A percentile compares a stretch with the other conserved stretches of the same genome.
Evolutionary conservation across 2,113 vertebrate species (phyloP).

Genomic region (Ceyx cyanopectus): DNA sequence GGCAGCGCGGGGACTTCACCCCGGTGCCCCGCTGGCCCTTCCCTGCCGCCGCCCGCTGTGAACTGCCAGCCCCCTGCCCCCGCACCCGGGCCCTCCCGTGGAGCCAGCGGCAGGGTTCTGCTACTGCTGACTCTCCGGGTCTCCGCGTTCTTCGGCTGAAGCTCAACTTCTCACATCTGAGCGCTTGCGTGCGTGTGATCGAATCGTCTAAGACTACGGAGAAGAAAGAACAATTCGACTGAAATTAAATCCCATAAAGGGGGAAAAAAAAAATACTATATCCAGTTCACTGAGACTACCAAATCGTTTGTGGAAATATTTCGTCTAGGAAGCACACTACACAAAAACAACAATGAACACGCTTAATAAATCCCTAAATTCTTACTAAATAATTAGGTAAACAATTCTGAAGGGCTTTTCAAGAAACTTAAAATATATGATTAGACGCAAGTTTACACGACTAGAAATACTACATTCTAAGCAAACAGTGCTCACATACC

Average conservation of each 20-base stretch:
- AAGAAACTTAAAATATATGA: background rate
- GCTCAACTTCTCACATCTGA: background rate
- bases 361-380: conserved; percentile 19
- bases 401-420: background rate
- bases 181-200: background rate
- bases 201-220: background rate
- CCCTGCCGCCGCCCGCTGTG: too few species aligned
- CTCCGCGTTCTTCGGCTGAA: background rate
- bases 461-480: background rate
- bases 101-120: accelerated
- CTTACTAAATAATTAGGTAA: conserved; percentile 25
- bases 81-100: background rate
- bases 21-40: too few species aligned
- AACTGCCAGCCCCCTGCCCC: background rate
- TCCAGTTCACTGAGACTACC: background rate
- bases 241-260: conserved; percentile 32
- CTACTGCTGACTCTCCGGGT: background rate
- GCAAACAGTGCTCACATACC: conserved; percentile 26
- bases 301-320: conserved; percentile 4
- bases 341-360: background rate
- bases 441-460: background rate
- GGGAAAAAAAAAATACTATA: background rate
- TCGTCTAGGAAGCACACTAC: background rate
- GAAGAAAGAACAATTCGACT: background rate
- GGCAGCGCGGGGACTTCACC: background rate